A percentile compares a stretch with the other conserved stretches of the same genome.
phyloP scores from a whole-genome alignment of 2,797 vertebrate species.

The Dicrostonyx torquatus region DNA sequence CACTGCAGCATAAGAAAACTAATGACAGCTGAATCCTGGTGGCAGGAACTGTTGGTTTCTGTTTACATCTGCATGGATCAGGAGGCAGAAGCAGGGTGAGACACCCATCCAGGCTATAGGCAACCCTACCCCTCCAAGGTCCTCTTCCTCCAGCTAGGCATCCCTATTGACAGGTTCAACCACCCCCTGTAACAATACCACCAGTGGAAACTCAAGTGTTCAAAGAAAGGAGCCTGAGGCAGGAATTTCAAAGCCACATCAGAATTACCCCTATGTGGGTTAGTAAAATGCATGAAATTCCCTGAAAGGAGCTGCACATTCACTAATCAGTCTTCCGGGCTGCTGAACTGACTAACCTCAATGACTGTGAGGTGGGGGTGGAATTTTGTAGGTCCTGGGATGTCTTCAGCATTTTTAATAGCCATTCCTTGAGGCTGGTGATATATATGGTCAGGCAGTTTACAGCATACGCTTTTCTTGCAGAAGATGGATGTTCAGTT shows the following conservation, averaged over 20 bases:
- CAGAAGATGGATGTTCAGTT: background rate
- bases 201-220: background rate
- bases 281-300: background rate
- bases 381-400: background rate
- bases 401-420: background rate
- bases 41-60: too few relatives aligned
- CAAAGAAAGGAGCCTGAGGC: background rate
- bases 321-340: background rate
- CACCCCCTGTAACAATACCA: too few relatives aligned
- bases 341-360: background rate
- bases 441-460: background rate
- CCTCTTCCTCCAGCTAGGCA: background rate
- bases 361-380: background rate
- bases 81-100: background rate
- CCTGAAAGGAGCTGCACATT: background rate
- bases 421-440: background rate
- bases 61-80: background rate
- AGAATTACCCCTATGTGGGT: background rate
- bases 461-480: accelerated
- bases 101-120: background rate
- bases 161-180: background rate
- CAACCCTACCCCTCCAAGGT: background rate
- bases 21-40: background rate
- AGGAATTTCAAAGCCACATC: background rate
- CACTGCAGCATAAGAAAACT: too few relatives aligned